A percentile compares a stretch with the other conserved stretches of the same genome.
These are phyloP conservation scores for Mystacides longicornis DNA, from an alignment of 2,888 invertebrate genomes.

Conservation along the genomic window DNA sequence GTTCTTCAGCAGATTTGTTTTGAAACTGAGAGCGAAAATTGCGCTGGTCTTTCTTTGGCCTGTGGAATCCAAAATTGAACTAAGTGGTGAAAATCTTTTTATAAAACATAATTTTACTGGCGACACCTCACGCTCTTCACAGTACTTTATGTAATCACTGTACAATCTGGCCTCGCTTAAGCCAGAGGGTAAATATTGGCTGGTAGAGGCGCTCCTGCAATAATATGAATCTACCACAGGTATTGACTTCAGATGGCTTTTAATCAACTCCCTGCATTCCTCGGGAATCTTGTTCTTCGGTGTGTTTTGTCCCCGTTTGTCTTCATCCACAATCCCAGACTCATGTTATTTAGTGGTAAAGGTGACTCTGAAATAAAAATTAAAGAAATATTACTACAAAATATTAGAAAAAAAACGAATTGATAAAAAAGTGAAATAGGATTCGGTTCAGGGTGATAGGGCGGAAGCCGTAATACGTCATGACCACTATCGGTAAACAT, in stretches of 20 bases:
- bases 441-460: no score
- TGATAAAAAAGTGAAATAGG: no score
- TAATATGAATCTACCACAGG: background rate
- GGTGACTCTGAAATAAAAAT: no score
- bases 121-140: background rate
- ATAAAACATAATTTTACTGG: background rate
- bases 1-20: background rate
- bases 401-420: no score
- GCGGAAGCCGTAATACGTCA: no score
- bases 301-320: no score
- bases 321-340: no score
- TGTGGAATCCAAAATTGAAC: background rate
- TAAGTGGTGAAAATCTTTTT: background rate
- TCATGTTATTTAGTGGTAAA: no score
- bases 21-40: background rate
- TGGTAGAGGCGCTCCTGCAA: background rate
- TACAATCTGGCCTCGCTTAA: constrained; percentile 2
- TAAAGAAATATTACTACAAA: no score
- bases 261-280: background rate
- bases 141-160: background rate
- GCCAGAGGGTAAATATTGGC: constrained; percentile 1
- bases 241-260: background rate
- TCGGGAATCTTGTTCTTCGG: background rate
- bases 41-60: background rate
- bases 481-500: no score